Evolutionary conservation across 2,888 invertebrate species (phyloP).

Genomic region (Cephus rjabovi): DNA sequence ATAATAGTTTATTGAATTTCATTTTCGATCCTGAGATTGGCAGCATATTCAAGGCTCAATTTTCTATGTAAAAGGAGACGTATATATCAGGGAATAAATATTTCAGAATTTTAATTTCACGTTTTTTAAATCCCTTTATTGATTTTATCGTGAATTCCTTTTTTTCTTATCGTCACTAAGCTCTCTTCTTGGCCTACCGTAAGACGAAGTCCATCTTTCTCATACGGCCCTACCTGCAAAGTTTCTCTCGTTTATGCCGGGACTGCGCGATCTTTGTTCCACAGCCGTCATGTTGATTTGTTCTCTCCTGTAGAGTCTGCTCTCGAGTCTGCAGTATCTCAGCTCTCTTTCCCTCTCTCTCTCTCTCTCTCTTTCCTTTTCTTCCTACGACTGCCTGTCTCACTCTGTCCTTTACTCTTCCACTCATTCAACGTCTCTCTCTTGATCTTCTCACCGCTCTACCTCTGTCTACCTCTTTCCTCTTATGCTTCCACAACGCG

Average conservation of each 20-base stretch:
- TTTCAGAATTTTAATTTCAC: background rate
- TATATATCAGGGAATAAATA: background rate
- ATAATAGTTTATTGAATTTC: background rate
- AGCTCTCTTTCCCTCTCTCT: background rate
- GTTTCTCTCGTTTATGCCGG: conserved; percentile 11
- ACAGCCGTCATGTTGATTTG: conserved; percentile 12
- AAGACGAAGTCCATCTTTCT: background rate
- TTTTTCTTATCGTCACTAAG: background rate
- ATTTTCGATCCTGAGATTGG: background rate
- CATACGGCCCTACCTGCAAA: background rate
- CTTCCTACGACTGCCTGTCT: conserved; percentile 7
- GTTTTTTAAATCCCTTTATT: background rate
- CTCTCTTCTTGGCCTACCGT: background rate
- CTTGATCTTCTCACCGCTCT: conserved; percentile 3
- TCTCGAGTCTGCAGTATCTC: conserved; percentile 12
- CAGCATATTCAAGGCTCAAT: background rate
- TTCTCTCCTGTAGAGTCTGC: conserved; percentile 18
- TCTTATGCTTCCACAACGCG: background rate
- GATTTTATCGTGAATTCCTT: background rate
- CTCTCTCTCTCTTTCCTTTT: conserved; percentile 7
- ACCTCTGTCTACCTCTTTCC: background rate
- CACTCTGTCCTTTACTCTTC: conserved; percentile 5
- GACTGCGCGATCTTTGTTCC: conserved; percentile 18
- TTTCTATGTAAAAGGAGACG: background rate
- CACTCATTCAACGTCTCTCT: background rate